phyloP scores from a whole-genome alignment of 2,888 invertebrate species.

The Criorhina ranunculi region DNA sequence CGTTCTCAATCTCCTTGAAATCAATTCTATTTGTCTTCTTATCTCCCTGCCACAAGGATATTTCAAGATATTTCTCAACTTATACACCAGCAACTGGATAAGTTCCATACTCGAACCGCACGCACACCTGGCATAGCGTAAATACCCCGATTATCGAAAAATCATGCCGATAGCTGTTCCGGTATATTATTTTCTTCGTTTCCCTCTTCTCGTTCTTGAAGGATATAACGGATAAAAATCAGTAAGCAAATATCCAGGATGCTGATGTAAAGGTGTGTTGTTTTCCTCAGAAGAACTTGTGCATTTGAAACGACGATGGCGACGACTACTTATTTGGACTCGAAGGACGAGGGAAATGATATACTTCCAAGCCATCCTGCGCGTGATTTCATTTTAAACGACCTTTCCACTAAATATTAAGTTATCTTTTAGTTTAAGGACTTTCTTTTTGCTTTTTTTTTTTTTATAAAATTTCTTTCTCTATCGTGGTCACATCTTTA shows the following conservation, averaged over 20 bases:
- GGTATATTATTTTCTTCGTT: constrained; percentile 50
- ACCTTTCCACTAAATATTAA: constrained; percentile 20
- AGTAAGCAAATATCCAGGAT: constrained; percentile 59
- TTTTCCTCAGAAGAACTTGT: constrained; percentile 11
- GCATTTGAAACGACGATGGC: constrained; percentile 24
- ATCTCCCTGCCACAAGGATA: constrained; percentile 38
- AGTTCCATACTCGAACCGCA: constrained; percentile 57
- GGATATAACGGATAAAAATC: constrained; percentile 21
- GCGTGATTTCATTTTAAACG: not conserved
- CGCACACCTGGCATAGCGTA: constrained; percentile 56
- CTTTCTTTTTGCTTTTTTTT: not conserved
- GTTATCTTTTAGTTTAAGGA: constrained; percentile 35
- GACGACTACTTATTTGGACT: not conserved
- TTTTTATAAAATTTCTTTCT: constrained; percentile 6
- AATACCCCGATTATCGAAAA: constrained; percentile 69
- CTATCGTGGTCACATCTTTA: constrained; percentile 4
- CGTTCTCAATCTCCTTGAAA: constrained; percentile 28
- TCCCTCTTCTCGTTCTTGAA: constrained; percentile 7
- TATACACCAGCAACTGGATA: constrained; percentile 5
- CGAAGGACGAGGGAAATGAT: not conserved
- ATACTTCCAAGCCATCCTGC: not conserved
- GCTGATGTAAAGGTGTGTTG: constrained; percentile 46
- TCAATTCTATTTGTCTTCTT: constrained; percentile 43
- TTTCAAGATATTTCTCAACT: no score
- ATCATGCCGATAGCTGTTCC: constrained; percentile 61